These are phyloP conservation scores for Peromyscus attwateri DNA, from an alignment of 2,797 vertebrate genomes.

Conservation along the genomic window DNA sequence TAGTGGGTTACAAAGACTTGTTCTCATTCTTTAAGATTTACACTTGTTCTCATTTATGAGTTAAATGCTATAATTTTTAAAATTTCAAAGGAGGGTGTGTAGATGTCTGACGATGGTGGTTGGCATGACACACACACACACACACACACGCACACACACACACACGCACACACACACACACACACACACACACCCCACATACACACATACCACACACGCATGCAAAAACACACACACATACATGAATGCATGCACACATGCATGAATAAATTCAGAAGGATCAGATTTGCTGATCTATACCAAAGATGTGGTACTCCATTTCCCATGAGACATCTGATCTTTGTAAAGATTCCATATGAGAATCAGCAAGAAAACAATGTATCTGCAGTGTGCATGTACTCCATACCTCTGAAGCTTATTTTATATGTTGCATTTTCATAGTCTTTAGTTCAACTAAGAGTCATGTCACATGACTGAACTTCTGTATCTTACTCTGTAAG, in stretches of 20 bases:
- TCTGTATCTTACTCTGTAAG: neutral
- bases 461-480: neutral
- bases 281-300: constrained; percentile 23
- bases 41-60: neutral
- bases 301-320: neutral
- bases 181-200: neutral
- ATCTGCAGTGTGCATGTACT: neutral
- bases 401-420: neutral
- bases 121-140: neutral
- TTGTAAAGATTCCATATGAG: neutral
- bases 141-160: neutral
- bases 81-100: neutral
- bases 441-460: neutral
- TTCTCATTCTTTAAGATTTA: neutral
- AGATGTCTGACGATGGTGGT: neutral
- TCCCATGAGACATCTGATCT: neutral
- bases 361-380: neutral
- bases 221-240: neutral
- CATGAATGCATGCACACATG: neutral
- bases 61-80: neutral
- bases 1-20: neutral
- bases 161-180: neutral
- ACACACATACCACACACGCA: neutral
- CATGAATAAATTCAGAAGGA: neutral
- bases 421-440: neutral